Conservation (phyloP, 1,140 invertebrate species). For the Ips typographus region DNA sequence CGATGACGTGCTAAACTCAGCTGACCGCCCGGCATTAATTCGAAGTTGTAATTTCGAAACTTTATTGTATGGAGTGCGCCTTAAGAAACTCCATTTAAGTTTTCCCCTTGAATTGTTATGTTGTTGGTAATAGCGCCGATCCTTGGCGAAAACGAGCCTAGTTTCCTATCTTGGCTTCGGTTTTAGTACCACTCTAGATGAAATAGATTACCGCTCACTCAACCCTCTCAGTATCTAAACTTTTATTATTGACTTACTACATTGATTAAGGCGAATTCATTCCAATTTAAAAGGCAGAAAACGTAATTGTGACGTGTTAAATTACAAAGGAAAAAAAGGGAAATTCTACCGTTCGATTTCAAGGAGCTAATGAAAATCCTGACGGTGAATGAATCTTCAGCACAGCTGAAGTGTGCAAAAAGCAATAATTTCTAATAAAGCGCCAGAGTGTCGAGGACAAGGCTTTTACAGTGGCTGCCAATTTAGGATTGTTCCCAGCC, state of each 20-base stretch:
- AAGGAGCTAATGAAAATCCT: conserved; percentile 29
- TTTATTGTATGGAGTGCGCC: conserved; percentile 25
- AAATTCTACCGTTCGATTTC: conserved; percentile 10
- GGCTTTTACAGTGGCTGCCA: conserved; percentile 25
- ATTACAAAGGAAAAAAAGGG: conserved; percentile 17
- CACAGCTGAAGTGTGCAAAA: conserved; percentile 28
- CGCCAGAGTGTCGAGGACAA: conserved; percentile 13
- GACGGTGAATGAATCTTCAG: conserved; percentile 29
- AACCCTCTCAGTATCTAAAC: not conserved
- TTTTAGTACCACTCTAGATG: not conserved
- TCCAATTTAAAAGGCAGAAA: not conserved
- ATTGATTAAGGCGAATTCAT: not conserved
- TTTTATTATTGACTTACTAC: not conserved
- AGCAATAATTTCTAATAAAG: conserved; percentile 35
- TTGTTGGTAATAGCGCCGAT: conserved; percentile 27
- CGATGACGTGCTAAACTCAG: conserved; percentile 17
- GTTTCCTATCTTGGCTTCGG: not conserved
- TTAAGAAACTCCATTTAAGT: conserved; percentile 32
- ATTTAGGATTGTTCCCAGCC: conserved; percentile 19
- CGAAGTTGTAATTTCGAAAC: conserved; percentile 22
- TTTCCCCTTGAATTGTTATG: conserved; percentile 32
- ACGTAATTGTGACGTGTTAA: not conserved
- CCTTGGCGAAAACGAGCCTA: conserved; percentile 2
- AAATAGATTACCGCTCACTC: not conserved
- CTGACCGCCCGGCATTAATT: conserved; percentile 30